A percentile compares a stretch with the other conserved stretches of the same genome.
Conservation (phyloP, 2,113 vertebrate genomes). For the Chunga burmeisteri region DNA sequence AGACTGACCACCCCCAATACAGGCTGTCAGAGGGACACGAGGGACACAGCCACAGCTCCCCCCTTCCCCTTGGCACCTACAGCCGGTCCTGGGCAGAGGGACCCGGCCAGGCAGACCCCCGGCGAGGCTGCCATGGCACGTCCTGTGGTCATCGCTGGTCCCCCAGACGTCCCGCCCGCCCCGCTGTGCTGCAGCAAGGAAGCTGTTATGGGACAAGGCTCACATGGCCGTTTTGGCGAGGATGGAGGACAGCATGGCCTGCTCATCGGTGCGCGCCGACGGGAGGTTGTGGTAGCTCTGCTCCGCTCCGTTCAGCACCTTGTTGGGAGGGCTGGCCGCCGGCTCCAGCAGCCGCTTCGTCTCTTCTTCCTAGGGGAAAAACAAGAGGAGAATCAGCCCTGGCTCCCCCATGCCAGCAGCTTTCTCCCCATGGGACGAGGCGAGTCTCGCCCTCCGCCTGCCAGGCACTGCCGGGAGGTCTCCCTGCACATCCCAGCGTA, state of each 20-base stretch:
- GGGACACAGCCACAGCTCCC: neutral
- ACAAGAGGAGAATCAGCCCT: neutral
- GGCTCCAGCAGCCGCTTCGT: conserved; percentile 85
- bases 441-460: rapidly evolving
- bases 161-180: neutral
- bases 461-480: neutral
- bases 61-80: neutral
- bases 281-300: conserved; percentile 81
- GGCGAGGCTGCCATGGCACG: neutral
- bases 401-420: neutral
- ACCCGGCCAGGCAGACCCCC: neutral
- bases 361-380: conserved; percentile 74
- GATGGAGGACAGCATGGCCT: conserved; percentile 92
- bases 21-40: neutral
- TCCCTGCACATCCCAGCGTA: neutral
- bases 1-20: too few species aligned
- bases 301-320: conserved; percentile 86
- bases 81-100: neutral
- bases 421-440: rapidly evolving
- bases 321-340: conserved; percentile 82
- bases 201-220: neutral
- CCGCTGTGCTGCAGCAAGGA: neutral
- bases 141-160: neutral
- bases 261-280: conserved; percentile 88
- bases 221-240: conserved; percentile 92